phyloP scores from a whole-genome alignment of 2,888 invertebrate genomes.

The Ditylenchus weischeri region DNA sequence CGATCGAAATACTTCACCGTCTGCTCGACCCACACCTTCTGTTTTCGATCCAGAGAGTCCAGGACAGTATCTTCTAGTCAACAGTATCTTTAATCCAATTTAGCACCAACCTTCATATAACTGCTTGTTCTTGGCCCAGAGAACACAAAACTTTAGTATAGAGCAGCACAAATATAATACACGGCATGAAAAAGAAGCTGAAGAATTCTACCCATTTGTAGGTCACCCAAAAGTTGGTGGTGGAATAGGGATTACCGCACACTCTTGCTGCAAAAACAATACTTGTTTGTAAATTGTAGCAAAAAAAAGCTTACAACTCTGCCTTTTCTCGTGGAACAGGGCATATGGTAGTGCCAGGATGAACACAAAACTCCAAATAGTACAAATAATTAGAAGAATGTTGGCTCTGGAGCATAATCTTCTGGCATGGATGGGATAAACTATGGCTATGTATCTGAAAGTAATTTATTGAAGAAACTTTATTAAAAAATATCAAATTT shows the following conservation, averaged over 20 bases:
- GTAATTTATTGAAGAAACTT: slow-evolving; percentile 12
- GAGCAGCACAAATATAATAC: slow-evolving; percentile 47
- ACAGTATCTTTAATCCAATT: background rate
- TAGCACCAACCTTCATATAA: slow-evolving; percentile 35
- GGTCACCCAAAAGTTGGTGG: slow-evolving; percentile 39
- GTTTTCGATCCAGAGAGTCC: slow-evolving; percentile 48
- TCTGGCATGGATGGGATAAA: slow-evolving; percentile 52
- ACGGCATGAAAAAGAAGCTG: slow-evolving; percentile 49
- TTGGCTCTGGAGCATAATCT: slow-evolving; percentile 42
- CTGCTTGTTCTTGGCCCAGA: slow-evolving; percentile 51
- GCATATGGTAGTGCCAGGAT: slow-evolving; percentile 51
- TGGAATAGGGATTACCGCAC: slow-evolving; percentile 38
- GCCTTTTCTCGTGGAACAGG: slow-evolving; percentile 35
- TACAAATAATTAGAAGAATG: slow-evolving; percentile 30
- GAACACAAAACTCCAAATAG: slow-evolving; percentile 44
- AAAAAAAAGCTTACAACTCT: slow-evolving; percentile 24
- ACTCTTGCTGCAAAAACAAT: slow-evolving; percentile 13
- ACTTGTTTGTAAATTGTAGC: too few species aligned
- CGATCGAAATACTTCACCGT: slow-evolving; percentile 29
- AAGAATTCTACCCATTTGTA: slow-evolving; percentile 53
- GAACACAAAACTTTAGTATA: slow-evolving; percentile 43
- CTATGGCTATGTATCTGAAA: slow-evolving; percentile 56
- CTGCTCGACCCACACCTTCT: slow-evolving; percentile 32
- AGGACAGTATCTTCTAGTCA: too few species aligned
- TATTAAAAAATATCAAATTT: background rate